Base-by-base conservation (phyloP, 2,888 invertebrate species). In the Pantelozetes paolii region DNA sequence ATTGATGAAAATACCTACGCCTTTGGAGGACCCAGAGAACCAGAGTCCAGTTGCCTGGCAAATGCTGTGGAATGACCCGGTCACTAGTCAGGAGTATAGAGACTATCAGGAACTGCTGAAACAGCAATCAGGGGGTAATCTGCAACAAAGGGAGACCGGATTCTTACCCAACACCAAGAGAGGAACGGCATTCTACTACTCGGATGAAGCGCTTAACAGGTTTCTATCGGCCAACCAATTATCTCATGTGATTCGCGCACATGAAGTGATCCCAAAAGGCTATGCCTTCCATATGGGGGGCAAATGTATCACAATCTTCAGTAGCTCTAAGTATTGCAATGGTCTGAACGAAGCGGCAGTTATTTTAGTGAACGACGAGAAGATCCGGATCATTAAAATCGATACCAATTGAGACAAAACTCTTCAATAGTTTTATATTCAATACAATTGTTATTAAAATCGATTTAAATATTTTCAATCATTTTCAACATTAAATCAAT, bases 41-140 rank as follows among this genome's bases (percentile, higher is more conserved):
- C 87, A 89, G 80, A 88, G 88, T 81, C 85, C 86, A 20, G 82
- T 90, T 72, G 89, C 90, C 0, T 90, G 90, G 90, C 89, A 90
- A 79, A 82, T 90, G 30, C 84, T 90, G 82, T 90, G 90, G 90
- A 90, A 89, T 81, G 90, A 90, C 15, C 75, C 75, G n/a, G 36
- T 75, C 2, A 64, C 72, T 0, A 28, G 45, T 30, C 50, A 64
- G 9, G 72, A 71, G 32, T 75, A 57, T n/a, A 8, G 73, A 6
- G 74, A 73, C 9, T 57, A 20, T 9, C 23, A 26, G 2, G 59
- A 72, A 1, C 2, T 72, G 32, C 1, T 59, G 2, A 30, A 54
- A 20, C 9, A 18, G 20, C 59, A 59, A 3, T 30, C 11, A 13
- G 57, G 32, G 0, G 15, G 18, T 5, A 50, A 9, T 9, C 2